Evolutionary conservation across 2,888 invertebrate genomes (phyloP).

Genomic region (Chorisops tibialis): DNA sequence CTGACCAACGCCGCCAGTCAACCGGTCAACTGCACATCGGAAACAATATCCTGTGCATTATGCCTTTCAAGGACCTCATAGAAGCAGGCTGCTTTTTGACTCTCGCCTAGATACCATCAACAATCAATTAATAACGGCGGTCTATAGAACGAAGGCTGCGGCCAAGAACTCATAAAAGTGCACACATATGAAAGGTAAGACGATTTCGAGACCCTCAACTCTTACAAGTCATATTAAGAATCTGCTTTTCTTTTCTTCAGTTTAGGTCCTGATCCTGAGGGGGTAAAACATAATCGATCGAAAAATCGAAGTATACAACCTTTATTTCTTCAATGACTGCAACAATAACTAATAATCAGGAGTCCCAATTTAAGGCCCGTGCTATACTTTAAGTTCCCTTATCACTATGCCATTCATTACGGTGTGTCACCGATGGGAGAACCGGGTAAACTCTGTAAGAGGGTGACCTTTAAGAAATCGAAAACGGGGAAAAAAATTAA

Average conservation of each 20-base stretch:
- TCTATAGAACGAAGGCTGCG: neutral
- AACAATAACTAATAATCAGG: conserved; percentile 33
- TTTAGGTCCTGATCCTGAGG: conserved; percentile 1
- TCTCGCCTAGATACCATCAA: conserved; percentile 29
- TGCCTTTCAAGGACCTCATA: neutral
- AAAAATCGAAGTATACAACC: conserved; percentile 17
- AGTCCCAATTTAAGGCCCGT: conserved; percentile 24
- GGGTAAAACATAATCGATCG: neutral
- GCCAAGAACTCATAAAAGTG: neutral
- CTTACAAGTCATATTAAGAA: conserved; percentile 5
- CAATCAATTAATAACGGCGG: conserved; percentile 31
- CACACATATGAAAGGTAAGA: conserved; percentile 8
- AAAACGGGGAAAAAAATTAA: too few species aligned
- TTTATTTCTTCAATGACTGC: conserved; percentile 21
- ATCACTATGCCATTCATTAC: too few species aligned
- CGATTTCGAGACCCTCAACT: conserved; percentile 5
- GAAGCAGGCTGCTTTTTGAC: conserved; percentile 24
- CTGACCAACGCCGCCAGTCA: neutral
- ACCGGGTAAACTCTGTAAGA: too few species aligned
- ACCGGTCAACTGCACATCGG: conserved; percentile 12
- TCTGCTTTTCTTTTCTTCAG: conserved; percentile 4
- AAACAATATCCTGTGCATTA: neutral
- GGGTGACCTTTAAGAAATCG: too few species aligned
- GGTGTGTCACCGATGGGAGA: too few species aligned
- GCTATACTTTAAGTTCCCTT: conserved; percentile 9